Percentiles rank a stretch among this genome's conserved stretches.
phyloP scores from a whole-genome alignment of 2,113 vertebrate genomes.

The Henicopernis longicauda region DNA sequence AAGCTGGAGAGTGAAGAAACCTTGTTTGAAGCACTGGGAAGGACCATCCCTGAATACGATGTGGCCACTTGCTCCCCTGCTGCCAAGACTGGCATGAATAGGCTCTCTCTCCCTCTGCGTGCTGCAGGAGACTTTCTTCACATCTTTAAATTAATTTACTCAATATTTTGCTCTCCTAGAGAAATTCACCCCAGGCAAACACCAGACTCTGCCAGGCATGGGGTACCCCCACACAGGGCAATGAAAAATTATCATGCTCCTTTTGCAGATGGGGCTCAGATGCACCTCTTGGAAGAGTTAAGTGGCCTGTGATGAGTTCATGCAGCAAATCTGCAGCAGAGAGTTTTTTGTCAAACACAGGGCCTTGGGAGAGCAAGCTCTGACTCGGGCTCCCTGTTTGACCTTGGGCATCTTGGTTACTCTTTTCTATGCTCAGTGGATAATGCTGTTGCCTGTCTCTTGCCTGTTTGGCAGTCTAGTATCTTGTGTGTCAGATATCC shows the following conservation, averaged over 20 bases:
- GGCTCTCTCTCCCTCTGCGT: background rate
- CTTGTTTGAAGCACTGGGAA: background rate
- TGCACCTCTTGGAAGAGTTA: background rate
- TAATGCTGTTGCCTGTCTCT: background rate
- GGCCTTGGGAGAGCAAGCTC: background rate
- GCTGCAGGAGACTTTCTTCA: background rate
- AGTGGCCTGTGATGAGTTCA: background rate
- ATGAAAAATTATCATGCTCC: background rate
- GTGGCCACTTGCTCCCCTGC: background rate
- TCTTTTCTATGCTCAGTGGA: background rate
- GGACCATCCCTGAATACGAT: background rate
- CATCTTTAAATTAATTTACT: background rate
- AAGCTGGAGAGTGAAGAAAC: background rate
- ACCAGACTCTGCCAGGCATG: background rate
- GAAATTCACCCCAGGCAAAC: background rate
- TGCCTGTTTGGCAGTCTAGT: background rate
- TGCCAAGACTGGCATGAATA: background rate
- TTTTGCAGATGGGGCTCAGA: background rate
- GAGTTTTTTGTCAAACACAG: background rate
- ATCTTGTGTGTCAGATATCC: background rate
- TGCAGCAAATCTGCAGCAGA: background rate
- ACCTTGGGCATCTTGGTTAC: background rate
- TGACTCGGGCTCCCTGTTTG: background rate
- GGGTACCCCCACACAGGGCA: background rate
- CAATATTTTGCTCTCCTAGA: background rate